These are phyloP conservation scores for Ptychadena robeensis DNA, from an alignment of 2,797 vertebrate species.

Conservation along the genomic window DNA sequence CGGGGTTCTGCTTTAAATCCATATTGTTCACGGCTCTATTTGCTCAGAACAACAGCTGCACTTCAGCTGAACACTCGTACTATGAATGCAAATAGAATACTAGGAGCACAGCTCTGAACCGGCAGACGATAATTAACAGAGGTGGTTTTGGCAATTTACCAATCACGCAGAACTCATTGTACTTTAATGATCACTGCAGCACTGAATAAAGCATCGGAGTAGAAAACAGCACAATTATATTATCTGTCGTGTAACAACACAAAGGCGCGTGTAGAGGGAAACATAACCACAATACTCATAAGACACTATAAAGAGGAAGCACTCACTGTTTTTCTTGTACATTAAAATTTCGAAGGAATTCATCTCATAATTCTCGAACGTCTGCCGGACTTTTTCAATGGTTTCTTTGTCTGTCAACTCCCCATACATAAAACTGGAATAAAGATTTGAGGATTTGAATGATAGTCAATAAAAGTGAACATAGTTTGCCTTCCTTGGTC, in stretches of 20 bases:
- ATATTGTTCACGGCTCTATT: background rate
- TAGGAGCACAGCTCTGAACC: constrained; percentile 19
- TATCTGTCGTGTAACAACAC: constrained; percentile 9
- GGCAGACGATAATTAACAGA: constrained; percentile 39
- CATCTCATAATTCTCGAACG: constrained; percentile 94
- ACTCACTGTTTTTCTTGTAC: constrained; percentile 99
- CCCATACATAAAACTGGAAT: constrained; percentile 94
- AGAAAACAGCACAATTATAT: constrained; percentile 19
- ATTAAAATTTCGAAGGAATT: constrained; percentile 96
- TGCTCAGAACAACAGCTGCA: background rate
- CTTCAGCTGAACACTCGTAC: background rate
- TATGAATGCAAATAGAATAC: constrained; percentile 28
- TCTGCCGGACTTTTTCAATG: constrained; percentile 87
- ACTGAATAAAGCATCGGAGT: constrained; percentile 26
- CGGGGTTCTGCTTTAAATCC: no score
- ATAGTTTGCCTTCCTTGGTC: no score
- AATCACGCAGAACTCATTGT: constrained; percentile 33
- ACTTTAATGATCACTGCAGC: constrained; percentile 30
- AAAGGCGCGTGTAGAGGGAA: background rate
- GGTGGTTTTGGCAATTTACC: constrained; percentile 50
- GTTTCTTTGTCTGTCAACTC: constrained; percentile 94
- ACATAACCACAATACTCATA: background rate
- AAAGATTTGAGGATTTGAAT: constrained; percentile 26
- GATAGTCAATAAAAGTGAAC: background rate
- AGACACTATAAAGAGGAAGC: background rate